Base-by-base conservation (phyloP, 2,113 vertebrate species). In the Menidia beryllina region DNA sequence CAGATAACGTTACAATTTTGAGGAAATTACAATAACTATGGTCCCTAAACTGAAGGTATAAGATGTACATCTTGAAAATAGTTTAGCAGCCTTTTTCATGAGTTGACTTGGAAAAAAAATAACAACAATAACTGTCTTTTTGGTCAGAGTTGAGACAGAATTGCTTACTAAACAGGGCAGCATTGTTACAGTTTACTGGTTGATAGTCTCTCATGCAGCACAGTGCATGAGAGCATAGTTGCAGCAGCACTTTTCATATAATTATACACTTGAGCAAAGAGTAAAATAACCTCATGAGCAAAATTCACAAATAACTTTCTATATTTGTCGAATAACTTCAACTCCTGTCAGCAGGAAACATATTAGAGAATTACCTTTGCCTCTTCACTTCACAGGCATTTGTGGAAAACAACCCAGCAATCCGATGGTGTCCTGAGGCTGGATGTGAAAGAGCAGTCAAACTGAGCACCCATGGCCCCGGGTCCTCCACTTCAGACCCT, bases 371-470 rank as follows among this genome's bases (percentile, higher is more conserved):
- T 7, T 10, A 10, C 41, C 13, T 54, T 13, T 26, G 10, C 30
- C 50, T 55, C 3, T 62, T 75, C 19, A 67, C 20, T 81, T 71
- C 15, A 41, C 82, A 99, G 98, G 98, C 98, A 8, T 99, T 99
- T 93, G 98, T 99, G 85, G 97, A 99, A 93, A 99, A 98, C 92
- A 99, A 99, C 92, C 94, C 98, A 83, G 96, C 95, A 67, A 99
- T 99, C 89, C 96, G 96, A 80, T 99, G 98, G 98, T 99, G 98
- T 87, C 98, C 98, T 47, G 93, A 93, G 74, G 93, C 96, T 0
- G 96, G 95, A 39, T 99, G 98, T 91, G 98, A 99, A 82, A 93
- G 97, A 91, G 98, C 98, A 1, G 97, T 99, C 66, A 94, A 96
- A 61, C 92, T 99, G 34, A 96, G 94, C 68, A 94, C 93, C 43